Evolutionary conservation across 1,140 invertebrate species (phyloP), one percentile per base, ranked within the genome.

Genomic region (Orussus abietinus): DNA sequence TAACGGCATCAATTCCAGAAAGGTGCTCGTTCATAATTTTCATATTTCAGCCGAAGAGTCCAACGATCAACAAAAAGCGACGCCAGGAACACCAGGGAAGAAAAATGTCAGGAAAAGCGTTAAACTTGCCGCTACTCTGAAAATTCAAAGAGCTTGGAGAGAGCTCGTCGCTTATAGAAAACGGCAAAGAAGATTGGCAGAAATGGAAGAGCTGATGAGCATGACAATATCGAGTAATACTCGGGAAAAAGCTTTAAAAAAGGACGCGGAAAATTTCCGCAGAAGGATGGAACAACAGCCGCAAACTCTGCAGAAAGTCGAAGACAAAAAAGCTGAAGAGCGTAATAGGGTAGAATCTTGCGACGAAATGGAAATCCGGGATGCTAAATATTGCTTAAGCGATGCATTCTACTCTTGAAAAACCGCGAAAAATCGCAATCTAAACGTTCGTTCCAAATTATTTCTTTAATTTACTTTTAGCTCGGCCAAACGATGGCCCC

Each of bases 311-410:
- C 62, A 71, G 28, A 64, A 75, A 18, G 80, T 75, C 48, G 38
- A 77, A 15, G 49, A 79, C 38, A 57, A 74, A n/a, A 76, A 70
- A 36, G 45, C 74, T 9, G 75, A 77, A 37, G 80, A 84, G 62
- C 74, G 76, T 45, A 56, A 64, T 2, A 71, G 75, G 38, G 73
- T 84, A 57, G n/a, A n/a, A n/a, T n/a, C n/a, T n/a, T n/a, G n/a
- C n/a, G n/a, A n/a, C n/a, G n/a, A n/a, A n/a, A n/a, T n/a, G n/a
- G n/a, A n/a, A n/a, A n/a, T n/a, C n/a, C n/a, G n/a, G 59, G 36
- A 17, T 25, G 15, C 9, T 30, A 21, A 29, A 25, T 25, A 4
- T 12, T 15, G 33, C 20, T 35, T 42, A 6, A 10, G 25, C 5
- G 34, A 19, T 39, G 35, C 19, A 31, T 22, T 9, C 10, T 34